Base-by-base conservation (phyloP, 2,797 vertebrate species). In the Rhinophrynus dorsalis region DNA sequence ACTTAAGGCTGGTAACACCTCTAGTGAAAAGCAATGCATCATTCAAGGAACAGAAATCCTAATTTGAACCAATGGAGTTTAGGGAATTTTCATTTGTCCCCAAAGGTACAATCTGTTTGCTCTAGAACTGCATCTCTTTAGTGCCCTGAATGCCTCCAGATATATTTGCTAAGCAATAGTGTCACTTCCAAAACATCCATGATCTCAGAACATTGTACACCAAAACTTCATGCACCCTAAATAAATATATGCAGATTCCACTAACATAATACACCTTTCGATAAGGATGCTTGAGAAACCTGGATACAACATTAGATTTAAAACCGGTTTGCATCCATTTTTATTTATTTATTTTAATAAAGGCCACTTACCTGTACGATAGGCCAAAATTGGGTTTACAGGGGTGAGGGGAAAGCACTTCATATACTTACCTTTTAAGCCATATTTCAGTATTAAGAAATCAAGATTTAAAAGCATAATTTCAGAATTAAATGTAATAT, bases 391-490 rank as follows among this genome's bases (percentile, higher is more conserved):
- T 6, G 7, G 40, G 20, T 3, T 44, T 44, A 20, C 1, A 20
- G 40, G 40, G 20, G 10, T 2, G 24, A 11, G 47, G 23, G 23
- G 6, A 15, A 29, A 26, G 6, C 26, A 21, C 32, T 12, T 47
- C n/a, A 21, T 17, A 40, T 58, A 71, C 59, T 64, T 51, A 74
- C 61, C 42, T 29, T 24, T 40, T 21, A 18, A 15, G 33, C 23
- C 29, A 38, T 6, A 57, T 50, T 50, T 29, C 35, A 38, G 24
- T 24, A 40, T 50, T 21, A 55, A 48, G 30, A 64, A 50, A 63
- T 15, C 57, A 40, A 47, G 33, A 40, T 37, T 56, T 56, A n/a
- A 61, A 55, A 29, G 24, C 59, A 61, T 52, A 57, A 18, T 29
- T 58, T 47, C 5, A 67, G 44, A 2, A 57, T 55, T 45, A 44